Evolutionary conservation across 2,888 invertebrate genomes (phyloP).

Genomic region (Elaeidobius kamerunicus): DNA sequence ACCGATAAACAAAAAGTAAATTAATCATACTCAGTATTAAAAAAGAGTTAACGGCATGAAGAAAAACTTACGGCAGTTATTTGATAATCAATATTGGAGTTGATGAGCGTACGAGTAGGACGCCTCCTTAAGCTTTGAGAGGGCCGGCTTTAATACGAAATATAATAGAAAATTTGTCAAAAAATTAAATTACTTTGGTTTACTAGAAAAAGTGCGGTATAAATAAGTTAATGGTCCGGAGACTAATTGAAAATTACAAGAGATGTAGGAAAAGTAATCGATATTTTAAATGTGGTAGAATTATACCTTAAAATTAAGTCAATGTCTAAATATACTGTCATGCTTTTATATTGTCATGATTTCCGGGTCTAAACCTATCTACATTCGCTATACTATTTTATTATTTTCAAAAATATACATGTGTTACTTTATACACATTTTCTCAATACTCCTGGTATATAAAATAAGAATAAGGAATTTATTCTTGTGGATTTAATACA

Average conservation of each 20-base stretch:
- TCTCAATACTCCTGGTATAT: slow-evolving; percentile 14
- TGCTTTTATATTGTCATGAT: too few species aligned
- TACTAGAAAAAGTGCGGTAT: slow-evolving; percentile 4
- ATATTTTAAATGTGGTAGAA: too few species aligned
- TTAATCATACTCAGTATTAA: slow-evolving; percentile 25
- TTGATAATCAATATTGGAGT: slow-evolving; percentile 24
- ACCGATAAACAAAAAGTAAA: slow-evolving; percentile 20
- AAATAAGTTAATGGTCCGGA: neutral
- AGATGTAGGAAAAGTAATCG: too few species aligned
- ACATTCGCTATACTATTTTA: too few species aligned
- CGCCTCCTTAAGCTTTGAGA: slow-evolving; percentile 24
- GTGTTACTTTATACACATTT: slow-evolving; percentile 1
- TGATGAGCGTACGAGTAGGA: slow-evolving; percentile 20
- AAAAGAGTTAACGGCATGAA: slow-evolving; percentile 15
- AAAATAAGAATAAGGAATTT: slow-evolving; percentile 15
- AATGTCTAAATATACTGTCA: too few species aligned
- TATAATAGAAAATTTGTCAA: slow-evolving; percentile 29
- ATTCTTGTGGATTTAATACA: slow-evolving; percentile 28
- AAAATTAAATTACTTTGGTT: slow-evolving; percentile 23
- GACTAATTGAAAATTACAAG: neutral
- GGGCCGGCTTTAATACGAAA: slow-evolving; percentile 17
- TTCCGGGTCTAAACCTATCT: too few species aligned
- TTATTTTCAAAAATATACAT: too few species aligned
- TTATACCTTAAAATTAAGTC: too few species aligned
- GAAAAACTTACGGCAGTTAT: slow-evolving; percentile 22